phyloP scores from a whole-genome alignment of 1,140 invertebrate genomes.

The Tribolium madens region DNA sequence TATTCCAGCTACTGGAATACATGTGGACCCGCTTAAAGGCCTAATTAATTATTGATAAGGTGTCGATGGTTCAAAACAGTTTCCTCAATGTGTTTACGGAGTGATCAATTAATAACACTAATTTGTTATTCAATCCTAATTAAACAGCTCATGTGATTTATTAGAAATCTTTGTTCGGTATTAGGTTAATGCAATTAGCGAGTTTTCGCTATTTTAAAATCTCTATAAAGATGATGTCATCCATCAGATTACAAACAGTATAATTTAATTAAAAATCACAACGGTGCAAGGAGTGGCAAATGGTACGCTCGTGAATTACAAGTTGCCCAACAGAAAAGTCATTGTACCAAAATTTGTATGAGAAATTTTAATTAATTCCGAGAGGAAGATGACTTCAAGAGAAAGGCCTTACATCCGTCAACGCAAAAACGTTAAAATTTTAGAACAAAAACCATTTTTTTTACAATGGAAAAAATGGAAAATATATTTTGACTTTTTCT shows the following conservation, averaged over 20 bases:
- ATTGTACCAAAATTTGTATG: conserved; percentile 23
- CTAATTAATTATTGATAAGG: conserved; percentile 15
- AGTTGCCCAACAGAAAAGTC: conserved; percentile 14
- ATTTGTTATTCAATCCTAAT: conserved; percentile 37
- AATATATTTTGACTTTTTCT: too few relatives aligned
- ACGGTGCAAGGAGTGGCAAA: conserved; percentile 29
- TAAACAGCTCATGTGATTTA: conserved; percentile 33
- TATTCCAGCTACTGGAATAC: conserved; percentile 35
- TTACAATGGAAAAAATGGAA: too few relatives aligned
- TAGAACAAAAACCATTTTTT: too few relatives aligned
- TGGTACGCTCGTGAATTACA: conserved; percentile 22
- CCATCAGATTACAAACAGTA: conserved; percentile 35
- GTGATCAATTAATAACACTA: conserved; percentile 18
- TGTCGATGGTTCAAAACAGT: conserved; percentile 12
- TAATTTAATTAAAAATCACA: conserved; percentile 38
- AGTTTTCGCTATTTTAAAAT: conserved; percentile 37
- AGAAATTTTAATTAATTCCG: background rate
- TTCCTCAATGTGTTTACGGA: conserved; percentile 5
- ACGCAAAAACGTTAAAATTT: too few relatives aligned
- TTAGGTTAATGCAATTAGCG: conserved; percentile 34
- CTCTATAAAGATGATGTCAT: conserved; percentile 25
- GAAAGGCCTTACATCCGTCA: background rate
- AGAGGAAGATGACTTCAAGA: background rate
- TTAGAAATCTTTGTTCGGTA: conserved; percentile 32
- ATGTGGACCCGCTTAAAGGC: background rate